These are phyloP conservation scores for Discoglossus pictus DNA, from an alignment of 2,797 vertebrate species.

Conservation along the genomic window DNA sequence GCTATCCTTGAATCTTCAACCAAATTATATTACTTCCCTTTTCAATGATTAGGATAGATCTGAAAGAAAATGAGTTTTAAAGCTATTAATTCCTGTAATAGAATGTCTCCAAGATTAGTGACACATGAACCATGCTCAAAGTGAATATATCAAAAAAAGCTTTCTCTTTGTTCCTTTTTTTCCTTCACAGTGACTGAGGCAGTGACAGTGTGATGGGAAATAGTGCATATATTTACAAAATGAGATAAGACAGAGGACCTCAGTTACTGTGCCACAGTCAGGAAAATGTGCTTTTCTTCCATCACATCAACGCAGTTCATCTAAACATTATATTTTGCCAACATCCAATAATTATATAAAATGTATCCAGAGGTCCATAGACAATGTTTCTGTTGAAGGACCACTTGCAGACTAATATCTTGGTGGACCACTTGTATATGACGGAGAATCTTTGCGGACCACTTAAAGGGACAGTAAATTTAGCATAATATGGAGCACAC, in stretches of 20 bases:
- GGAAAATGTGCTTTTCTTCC: neutral
- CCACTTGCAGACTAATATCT: too few species aligned
- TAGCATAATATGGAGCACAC: too few species aligned
- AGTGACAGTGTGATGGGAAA: slow-evolving; percentile 37
- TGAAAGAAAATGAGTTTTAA: slow-evolving; percentile 46
- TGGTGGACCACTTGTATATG: too few species aligned
- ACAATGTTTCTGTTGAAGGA: too few species aligned
- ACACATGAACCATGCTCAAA: slow-evolving; percentile 38
- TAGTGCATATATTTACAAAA: slow-evolving; percentile 37
- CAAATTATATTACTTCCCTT: slow-evolving; percentile 46
- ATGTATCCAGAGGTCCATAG: too few species aligned
- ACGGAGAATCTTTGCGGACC: too few species aligned
- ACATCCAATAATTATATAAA: too few species aligned
- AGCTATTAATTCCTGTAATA: slow-evolving; percentile 50
- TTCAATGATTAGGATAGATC: slow-evolving; percentile 46
- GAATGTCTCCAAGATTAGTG: slow-evolving; percentile 43
- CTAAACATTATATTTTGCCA: neutral
- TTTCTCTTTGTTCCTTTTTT: slow-evolving; percentile 29
- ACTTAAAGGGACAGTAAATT: too few species aligned
- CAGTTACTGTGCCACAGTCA: neutral
- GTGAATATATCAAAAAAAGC: slow-evolving; percentile 35
- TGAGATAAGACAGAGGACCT: slow-evolving; percentile 30
- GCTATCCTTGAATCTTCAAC: slow-evolving; percentile 43
- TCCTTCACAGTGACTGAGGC: slow-evolving; percentile 22
- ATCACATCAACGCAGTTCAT: neutral